phyloP scores from a whole-genome alignment of 2,113 vertebrate genomes.

The Lophius piscatorius region DNA sequence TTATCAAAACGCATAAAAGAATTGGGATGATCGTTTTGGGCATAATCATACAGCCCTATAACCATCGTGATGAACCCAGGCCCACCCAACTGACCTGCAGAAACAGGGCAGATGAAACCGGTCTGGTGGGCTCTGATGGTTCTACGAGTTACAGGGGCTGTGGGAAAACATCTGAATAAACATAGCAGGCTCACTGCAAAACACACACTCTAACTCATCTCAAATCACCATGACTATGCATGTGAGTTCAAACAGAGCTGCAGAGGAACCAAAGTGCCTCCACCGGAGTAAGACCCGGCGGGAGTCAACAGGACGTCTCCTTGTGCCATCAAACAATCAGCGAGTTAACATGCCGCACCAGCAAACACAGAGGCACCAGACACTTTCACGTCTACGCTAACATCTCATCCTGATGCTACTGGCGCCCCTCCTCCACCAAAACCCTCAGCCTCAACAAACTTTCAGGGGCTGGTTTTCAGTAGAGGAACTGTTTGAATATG shows the following conservation, averaged over 20 bases:
- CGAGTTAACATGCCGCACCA: slow-evolving; percentile 27
- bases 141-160: slow-evolving; percentile 32
- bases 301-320: slow-evolving; percentile 50
- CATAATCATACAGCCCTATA: no score
- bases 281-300: slow-evolving; percentile 25
- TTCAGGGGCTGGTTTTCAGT: background rate
- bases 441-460: background rate
- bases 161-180: slow-evolving; percentile 79
- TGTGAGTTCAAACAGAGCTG: slow-evolving; percentile 27
- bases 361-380: slow-evolving; percentile 41
- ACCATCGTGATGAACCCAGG: background rate
- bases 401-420: slow-evolving; percentile 21
- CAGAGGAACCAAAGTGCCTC: slow-evolving; percentile 1
- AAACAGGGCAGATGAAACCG: no score
- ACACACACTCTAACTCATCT: slow-evolving; percentile 18
- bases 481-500: background rate
- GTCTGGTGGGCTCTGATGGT: slow-evolving; percentile 37
- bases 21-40: no score
- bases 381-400: slow-evolving; percentile 48
- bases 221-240: background rate
- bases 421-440: background rate
- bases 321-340: slow-evolving; percentile 40
- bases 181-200: slow-evolving; percentile 34
- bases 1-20: no score
- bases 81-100: slow-evolving; percentile 34